phyloP scores from a whole-genome alignment of 2,888 invertebrate species.

The Ptycholaimellus sp. region DNA sequence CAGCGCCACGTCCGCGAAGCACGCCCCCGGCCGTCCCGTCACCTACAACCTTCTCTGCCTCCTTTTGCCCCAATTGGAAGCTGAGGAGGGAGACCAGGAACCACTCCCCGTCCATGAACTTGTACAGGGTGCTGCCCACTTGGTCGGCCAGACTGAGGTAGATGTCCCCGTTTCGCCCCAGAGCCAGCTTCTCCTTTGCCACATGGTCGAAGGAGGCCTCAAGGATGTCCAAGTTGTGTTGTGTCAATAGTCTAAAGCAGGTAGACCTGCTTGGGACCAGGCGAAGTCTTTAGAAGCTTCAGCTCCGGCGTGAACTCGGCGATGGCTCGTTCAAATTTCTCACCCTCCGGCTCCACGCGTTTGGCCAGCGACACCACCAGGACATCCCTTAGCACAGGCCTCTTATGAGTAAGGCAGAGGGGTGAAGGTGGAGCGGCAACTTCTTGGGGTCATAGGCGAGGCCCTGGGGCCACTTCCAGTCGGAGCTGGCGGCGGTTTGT shows the following conservation, averaged over 20 bases:
- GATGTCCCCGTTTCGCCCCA: slow-evolving; percentile 1
- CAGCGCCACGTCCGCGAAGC: slow-evolving; percentile 2
- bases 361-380: slow-evolving; percentile 1
- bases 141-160: slow-evolving; percentile 5
- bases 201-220: slow-evolving; percentile 2
- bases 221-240: not conserved
- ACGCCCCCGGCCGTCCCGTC: not conserved
- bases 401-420: no score
- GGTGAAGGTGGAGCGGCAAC: no score
- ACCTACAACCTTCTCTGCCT: no score
- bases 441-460: slow-evolving; percentile 6
- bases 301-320: not conserved
- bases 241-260: not conserved
- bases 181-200: slow-evolving; percentile 5
- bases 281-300: not conserved
- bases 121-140: slow-evolving; percentile 4
- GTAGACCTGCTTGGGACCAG: slow-evolving; percentile 1
- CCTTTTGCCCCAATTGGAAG: no score
- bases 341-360: no score
- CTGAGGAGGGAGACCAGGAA: not conserved
- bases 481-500: not conserved
- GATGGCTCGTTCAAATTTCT: not conserved
- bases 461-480: slow-evolving; percentile 9
- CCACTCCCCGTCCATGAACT: not conserved
- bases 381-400: no score